phyloP scores from a whole-genome alignment of 2,888 invertebrate genomes.

The Platynereis dumerilii region DNA sequence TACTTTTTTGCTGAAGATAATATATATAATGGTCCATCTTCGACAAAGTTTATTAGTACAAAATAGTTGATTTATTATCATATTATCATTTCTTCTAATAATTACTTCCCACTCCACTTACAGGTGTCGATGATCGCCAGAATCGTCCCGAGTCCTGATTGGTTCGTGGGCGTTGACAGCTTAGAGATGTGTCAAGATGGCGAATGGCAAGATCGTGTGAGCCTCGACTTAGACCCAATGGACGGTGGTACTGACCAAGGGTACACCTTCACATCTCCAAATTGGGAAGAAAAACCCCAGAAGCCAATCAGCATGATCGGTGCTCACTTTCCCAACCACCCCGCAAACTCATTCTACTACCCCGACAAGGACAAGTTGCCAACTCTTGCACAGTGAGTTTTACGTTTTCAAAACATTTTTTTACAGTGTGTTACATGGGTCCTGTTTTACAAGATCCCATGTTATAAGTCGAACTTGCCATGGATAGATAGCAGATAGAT shows the following conservation, averaged over 20 bases:
- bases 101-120: no score
- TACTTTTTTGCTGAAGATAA: no score
- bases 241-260: slow-evolving; percentile 96
- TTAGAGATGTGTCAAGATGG: slow-evolving; percentile 81
- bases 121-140: slow-evolving; percentile 88
- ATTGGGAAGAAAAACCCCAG: slow-evolving; percentile 91
- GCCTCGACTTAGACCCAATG: slow-evolving; percentile 88
- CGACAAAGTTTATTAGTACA: no score
- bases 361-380: slow-evolving; percentile 86
- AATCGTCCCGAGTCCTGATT: slow-evolving; percentile 92
- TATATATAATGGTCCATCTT: no score
- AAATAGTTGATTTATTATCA: no score
- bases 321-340: slow-evolving; percentile 86
- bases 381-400: slow-evolving; percentile 75
- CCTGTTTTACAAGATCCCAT: no score
- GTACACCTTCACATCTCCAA: slow-evolving; percentile 94
- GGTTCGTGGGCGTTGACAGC: slow-evolving; percentile 90
- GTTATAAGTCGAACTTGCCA: no score
- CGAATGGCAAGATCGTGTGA: slow-evolving; percentile 89
- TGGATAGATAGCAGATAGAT: neutral
- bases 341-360: slow-evolving; percentile 93
- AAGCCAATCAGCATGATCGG: slow-evolving; percentile 89
- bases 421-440: no score
- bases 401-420: no score
- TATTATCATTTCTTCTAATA: no score